phyloP scores from a whole-genome alignment of 1,140 invertebrate genomes.

The Drosophila guanche region DNA sequence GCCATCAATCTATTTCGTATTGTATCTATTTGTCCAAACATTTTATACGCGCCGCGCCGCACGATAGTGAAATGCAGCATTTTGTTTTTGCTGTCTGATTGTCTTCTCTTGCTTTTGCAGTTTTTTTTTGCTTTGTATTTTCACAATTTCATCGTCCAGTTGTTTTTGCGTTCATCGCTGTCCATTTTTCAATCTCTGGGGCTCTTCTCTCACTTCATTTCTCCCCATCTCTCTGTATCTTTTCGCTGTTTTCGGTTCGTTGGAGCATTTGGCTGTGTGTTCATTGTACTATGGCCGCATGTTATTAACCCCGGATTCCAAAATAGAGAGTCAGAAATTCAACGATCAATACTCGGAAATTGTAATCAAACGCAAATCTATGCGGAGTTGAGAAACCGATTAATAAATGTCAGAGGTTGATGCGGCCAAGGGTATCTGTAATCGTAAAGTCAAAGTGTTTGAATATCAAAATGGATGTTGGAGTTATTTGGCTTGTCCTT shows the following conservation, averaged over 20 bases:
- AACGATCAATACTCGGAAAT: constrained; percentile 34
- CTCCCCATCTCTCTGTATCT: neutral
- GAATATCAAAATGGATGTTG: too few species aligned
- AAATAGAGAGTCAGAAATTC: constrained; percentile 16
- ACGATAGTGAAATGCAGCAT: too few species aligned
- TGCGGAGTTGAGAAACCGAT: neutral
- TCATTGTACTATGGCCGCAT: constrained; percentile 48
- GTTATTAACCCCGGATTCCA: constrained; percentile 42
- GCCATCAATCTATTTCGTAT: too few species aligned
- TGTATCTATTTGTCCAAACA: too few species aligned
- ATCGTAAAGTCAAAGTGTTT: too few species aligned
- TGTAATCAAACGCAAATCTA: constrained; percentile 26
- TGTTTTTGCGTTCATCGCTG: constrained; percentile 49
- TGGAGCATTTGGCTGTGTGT: constrained; percentile 45
- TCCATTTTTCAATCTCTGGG: constrained; percentile 42
- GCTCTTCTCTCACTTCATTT: constrained; percentile 8
- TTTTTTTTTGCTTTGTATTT: constrained; percentile 34
- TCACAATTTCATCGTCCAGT: constrained; percentile 52
- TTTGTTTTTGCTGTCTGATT: too few species aligned
- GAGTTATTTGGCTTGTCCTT: too few species aligned
- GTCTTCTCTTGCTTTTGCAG: constrained; percentile 11
- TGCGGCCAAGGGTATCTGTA: too few species aligned
- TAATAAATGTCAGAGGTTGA: too few species aligned
- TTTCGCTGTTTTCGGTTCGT: constrained; percentile 41
- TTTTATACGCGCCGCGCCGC: too few species aligned